phyloP scores from a whole-genome alignment of 1,140 invertebrate species.

The Chrysomallon squamiferum region DNA sequence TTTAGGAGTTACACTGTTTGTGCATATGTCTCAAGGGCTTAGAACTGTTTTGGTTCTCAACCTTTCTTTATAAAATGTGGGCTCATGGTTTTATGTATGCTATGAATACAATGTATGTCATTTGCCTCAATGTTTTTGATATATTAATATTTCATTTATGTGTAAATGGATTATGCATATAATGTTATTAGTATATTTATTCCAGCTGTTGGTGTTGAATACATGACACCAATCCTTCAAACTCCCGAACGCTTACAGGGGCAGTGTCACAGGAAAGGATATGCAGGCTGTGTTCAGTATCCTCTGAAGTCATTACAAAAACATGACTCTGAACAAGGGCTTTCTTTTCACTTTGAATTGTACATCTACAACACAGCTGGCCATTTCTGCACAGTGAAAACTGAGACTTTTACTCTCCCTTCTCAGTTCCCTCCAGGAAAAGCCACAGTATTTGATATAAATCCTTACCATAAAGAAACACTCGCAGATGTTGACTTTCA shows the following conservation, averaged over 20 bases:
- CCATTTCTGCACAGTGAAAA: not conserved
- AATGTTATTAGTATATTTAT: no score
- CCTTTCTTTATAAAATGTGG: no score
- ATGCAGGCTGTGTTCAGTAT: not conserved
- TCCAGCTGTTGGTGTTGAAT: not conserved
- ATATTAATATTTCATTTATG: no score
- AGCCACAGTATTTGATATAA: not conserved
- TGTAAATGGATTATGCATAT: no score
- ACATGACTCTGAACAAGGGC: not conserved
- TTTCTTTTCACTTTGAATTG: conserved; percentile 1
- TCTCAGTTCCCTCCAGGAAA: not conserved
- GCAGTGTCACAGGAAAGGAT: not conserved
- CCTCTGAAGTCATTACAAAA: not conserved
- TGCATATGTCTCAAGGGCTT: no score
- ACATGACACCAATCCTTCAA: not conserved
- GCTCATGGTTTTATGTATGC: no score
- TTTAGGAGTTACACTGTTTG: no score
- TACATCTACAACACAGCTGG: conserved; percentile 1
- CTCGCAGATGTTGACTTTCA: conserved; percentile 1
- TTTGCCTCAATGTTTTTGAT: no score
- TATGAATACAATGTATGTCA: no score
- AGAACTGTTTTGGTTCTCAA: no score
- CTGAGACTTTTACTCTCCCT: not conserved
- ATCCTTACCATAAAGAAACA: not conserved
- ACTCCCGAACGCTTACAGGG: not conserved